phyloP scores from a whole-genome alignment of 2,797 vertebrate species.

The Lycodopsis pacificus region DNA sequence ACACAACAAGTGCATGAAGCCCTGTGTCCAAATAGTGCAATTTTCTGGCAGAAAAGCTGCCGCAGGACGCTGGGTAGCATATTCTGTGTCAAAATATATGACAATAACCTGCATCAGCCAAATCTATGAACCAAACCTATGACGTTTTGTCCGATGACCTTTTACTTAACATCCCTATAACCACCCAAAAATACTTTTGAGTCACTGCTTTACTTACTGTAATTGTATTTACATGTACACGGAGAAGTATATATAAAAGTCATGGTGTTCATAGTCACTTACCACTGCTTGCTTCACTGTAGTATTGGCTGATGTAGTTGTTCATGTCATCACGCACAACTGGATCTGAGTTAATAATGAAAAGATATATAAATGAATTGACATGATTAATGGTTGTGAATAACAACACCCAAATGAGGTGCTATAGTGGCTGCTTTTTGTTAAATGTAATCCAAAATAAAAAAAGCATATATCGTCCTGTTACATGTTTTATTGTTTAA shows the following conservation, averaged over 20 bases:
- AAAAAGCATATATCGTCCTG: background rate
- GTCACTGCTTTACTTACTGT: background rate
- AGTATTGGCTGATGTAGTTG: conserved; percentile 97
- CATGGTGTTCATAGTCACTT: conserved; percentile 70
- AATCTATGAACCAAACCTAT: background rate
- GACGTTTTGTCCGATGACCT: background rate
- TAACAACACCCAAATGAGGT: background rate
- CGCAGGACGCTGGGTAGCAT: background rate
- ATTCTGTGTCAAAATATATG: background rate
- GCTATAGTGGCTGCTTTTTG: background rate
- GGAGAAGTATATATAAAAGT: background rate
- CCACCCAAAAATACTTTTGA: background rate
- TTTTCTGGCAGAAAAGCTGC: background rate
- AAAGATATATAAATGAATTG: background rate
- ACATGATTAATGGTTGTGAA: background rate
- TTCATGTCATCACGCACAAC: conserved; percentile 93
- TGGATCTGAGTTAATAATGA: conserved; percentile 81
- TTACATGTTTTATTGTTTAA: background rate
- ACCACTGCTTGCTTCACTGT: conserved; percentile 94
- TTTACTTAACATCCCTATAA: background rate
- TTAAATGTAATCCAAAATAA: background rate
- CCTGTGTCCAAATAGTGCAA: background rate
- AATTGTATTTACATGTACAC: background rate
- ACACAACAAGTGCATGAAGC: background rate
- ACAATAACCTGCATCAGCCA: background rate